Base-by-base conservation (phyloP, 1,140 invertebrate genomes). In the Bombus vancouverensis region DNA sequence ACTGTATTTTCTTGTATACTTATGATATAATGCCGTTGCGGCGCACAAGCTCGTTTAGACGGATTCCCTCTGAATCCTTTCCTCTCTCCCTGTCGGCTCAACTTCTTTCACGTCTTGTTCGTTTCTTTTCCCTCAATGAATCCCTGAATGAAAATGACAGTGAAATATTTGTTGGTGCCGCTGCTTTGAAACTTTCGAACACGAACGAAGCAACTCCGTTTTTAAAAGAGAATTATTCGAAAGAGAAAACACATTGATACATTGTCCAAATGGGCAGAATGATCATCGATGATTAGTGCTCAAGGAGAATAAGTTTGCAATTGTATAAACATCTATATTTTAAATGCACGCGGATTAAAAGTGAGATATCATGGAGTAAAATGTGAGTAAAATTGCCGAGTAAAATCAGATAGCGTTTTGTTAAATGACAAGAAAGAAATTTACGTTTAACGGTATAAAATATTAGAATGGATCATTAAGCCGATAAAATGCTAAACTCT, bases 11-110 rank as follows among this genome's bases (percentile, higher is more conserved):
- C 86, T 80, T 87, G 83, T 84, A 65, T 81, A 89, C 70, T 74
- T 79, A 81, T 66, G 76, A 65, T 81, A 85, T 75, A 66, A 87
- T 81, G 84, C 81, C 86, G 34, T 62, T 84, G 57, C 75, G 85
- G 81, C 78, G 81, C 75, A 87, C 86, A 87, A 87, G 86, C 86
- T 87, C 81, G 84, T 85, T 85, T 81, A 85, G 13, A 75, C 62
- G 44, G 83, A 85, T 85, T 81, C 78, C 57, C 25, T 68, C 6
- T 32, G 78, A 85, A 85, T 85, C 83, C 83, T n/a, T 65, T 76
- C 39, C 57, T 72, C 62, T 25, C 44, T 32, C 5, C 44, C 22
- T 37, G 18, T 62, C 66, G 39, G 28, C n/a, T 12, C n/a, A 12
- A 34, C 13, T 39, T 34, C 59, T 57, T 79, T 42, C 44, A 3